Evolutionary conservation across 2,888 invertebrate species (phyloP).

Genomic region (Ecdyonurus torrentis): DNA sequence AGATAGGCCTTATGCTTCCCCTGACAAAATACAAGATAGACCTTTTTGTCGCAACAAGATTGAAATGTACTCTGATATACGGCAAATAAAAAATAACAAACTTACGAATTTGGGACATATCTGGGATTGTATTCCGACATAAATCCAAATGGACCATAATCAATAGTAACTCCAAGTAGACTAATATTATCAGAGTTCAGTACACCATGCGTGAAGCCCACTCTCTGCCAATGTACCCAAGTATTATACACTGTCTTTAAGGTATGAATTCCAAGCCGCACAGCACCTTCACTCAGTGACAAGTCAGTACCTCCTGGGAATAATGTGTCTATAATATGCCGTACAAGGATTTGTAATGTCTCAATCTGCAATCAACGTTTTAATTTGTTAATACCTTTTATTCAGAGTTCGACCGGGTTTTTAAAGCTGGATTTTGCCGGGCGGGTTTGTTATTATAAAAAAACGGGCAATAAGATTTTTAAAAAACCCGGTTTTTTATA

Average conservation of each 20-base stretch:
- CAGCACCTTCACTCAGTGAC: conserved; percentile 27
- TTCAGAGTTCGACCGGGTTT: no score
- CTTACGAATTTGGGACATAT: conserved; percentile 43
- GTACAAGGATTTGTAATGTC: background rate
- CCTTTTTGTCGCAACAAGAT: no score
- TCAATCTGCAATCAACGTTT: no score
- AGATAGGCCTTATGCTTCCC: no score
- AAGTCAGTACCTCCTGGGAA: conserved; percentile 27
- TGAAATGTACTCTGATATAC: no score
- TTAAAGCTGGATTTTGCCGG: no score
- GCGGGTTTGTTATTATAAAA: no score
- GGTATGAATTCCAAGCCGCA: conserved; percentile 25
- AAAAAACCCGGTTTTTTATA: no score
- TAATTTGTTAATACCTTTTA: no score
- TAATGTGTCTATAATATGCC: background rate
- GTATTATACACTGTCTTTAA: conserved; percentile 38
- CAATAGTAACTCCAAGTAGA: conserved; percentile 43
- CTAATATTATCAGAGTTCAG: conserved; percentile 46
- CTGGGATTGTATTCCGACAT: conserved; percentile 43
- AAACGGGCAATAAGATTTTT: no score
- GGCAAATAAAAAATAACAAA: no score
- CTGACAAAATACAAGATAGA: no score
- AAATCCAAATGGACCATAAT: conserved; percentile 51
- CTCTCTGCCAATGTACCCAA: conserved; percentile 48
- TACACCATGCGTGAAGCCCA: conserved; percentile 45